phyloP scores from a whole-genome alignment of 2,113 vertebrate species.

The Grus americana region DNA sequence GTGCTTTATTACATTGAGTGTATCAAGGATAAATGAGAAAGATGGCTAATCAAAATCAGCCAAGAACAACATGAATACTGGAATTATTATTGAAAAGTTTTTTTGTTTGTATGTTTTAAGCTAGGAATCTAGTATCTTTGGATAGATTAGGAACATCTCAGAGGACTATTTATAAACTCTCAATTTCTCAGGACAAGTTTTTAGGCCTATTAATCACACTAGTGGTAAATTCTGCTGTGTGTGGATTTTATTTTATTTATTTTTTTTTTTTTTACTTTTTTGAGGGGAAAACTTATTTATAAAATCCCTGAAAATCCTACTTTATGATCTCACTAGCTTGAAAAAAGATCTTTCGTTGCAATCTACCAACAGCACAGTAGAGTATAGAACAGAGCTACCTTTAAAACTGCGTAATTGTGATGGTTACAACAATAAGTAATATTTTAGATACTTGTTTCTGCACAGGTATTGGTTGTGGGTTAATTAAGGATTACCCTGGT shows the following conservation, averaged over 20 bases:
- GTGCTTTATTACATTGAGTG: neutral
- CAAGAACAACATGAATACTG: neutral
- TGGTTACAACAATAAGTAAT: neutral
- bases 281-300: neutral
- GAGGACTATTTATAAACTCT: neutral
- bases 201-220: neutral
- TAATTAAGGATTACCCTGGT: neutral
- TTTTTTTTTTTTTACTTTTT: neutral
- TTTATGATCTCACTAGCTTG: neutral
- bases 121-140: neutral
- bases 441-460: neutral
- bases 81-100: neutral
- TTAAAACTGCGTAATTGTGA: neutral
- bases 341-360: neutral
- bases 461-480: neutral
- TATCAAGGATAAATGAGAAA: neutral
- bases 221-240: neutral
- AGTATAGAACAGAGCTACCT: neutral
- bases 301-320: neutral
- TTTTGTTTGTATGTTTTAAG: neutral
- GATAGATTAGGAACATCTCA: neutral
- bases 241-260: neutral
- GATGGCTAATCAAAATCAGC: neutral
- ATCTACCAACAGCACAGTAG: neutral
- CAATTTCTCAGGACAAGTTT: neutral